Base-by-base conservation (phyloP, 2,113 vertebrate species). In the Cinclus cinclus region DNA sequence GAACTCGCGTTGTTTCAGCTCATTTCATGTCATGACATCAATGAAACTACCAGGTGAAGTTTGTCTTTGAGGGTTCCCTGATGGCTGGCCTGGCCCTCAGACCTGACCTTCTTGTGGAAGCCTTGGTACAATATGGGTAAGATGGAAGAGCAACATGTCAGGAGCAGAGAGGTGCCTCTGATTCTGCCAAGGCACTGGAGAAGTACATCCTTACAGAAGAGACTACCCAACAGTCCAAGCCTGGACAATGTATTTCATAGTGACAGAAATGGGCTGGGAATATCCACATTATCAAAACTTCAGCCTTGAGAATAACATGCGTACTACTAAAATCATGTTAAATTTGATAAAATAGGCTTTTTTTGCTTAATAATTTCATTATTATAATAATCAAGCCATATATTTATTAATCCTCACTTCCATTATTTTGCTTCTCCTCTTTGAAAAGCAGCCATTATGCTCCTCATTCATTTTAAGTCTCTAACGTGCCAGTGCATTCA, bases 181-280 rank as follows among this genome's bases (percentile, higher is more conserved):
- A 22, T 55, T 65, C 68, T 90, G 27, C 30, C 50, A 79, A 35
- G 14, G 4, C 16, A 7, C 42, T 12, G 14, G 31, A 42, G 11
- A 80, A 69, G 1, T 11, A 16, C 0, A 0, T 39, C 39, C 46
- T 74, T 44, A 37, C 22, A 52, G 50, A 42, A 83, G 41, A 55
- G 15, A 35, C 4, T 52, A 4, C 15, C 9, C 0, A 0, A 15
- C 20, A 23, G 10, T 25, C 14, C 39, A 63, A 42, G 33, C 21
- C 17, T 62, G 20, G 44, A 74, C 30, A 60, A 8, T 35, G n/a
- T 4, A 42, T 20, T 35, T 8, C 28, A 42, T 2, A 28, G n/a
- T 15, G 16, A 78, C 30, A 64, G 35, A 42, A 86, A 39, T 70
- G 4, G 17, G 22, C 30, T 60, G 44, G 37, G 33, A 89, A 63